These are phyloP conservation scores for Drosophila tanythrix DNA, from an alignment of 2,888 invertebrate genomes.

Conservation along the genomic window DNA sequence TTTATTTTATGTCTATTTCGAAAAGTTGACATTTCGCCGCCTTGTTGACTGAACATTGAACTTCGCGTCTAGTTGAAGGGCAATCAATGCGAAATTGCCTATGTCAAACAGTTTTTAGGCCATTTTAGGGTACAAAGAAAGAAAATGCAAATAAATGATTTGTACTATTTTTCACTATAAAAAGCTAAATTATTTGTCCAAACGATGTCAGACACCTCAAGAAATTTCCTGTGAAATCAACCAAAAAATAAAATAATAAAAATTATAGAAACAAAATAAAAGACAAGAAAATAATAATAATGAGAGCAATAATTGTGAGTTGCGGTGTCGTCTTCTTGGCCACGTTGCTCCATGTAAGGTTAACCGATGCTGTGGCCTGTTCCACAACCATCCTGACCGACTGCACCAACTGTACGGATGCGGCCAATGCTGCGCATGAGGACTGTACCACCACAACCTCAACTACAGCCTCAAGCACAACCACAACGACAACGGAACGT, in stretches of 20 bases:
- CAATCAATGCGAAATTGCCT: background rate
- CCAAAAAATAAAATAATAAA: background rate
- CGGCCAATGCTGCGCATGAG: background rate
- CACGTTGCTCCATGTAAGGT: slow-evolving; percentile 16
- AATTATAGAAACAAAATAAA: too few species aligned
- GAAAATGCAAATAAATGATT: background rate
- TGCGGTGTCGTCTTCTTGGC: slow-evolving; percentile 22
- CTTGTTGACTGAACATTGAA: background rate
- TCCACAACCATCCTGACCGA: slow-evolving; percentile 15
- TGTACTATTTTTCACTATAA: slow-evolving; percentile 14
- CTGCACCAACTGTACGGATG: slow-evolving; percentile 34
- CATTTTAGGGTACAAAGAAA: slow-evolving; percentile 1
- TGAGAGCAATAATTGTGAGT: slow-evolving; percentile 16
- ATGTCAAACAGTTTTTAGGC: background rate
- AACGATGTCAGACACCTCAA: slow-evolving; percentile 17
- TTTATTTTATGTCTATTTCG: too few species aligned
- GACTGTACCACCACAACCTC: slow-evolving; percentile 36
- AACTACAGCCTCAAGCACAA: slow-evolving; percentile 1
- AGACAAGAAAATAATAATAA: background rate
- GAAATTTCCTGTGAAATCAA: background rate
- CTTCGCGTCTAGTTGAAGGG: background rate
- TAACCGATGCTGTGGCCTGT: slow-evolving; percentile 36
- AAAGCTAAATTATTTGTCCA: background rate
- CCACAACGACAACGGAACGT: slow-evolving; percentile 20
- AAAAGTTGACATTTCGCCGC: background rate